phyloP scores from a whole-genome alignment of 2,113 vertebrate species.

The Periophthalmus modestus region DNA sequence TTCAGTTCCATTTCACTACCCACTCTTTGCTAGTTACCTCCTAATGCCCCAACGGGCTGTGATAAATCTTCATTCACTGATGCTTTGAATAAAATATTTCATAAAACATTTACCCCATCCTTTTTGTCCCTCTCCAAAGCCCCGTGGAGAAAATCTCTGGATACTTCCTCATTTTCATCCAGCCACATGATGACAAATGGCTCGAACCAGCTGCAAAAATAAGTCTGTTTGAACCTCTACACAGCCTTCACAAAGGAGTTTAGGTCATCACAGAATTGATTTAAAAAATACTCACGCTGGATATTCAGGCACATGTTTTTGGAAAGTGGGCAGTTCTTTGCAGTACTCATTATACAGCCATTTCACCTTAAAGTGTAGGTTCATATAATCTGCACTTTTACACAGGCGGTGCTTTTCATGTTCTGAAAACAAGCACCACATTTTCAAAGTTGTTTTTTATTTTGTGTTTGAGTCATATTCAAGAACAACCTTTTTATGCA shows the following conservation, averaged over 20 bases:
- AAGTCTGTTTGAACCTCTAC: slow-evolving; percentile 10
- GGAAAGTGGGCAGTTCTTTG: slow-evolving; percentile 89
- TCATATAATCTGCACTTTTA: slow-evolving; percentile 99
- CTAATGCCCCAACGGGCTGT: not conserved
- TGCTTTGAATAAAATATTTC: not conserved
- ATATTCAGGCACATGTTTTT: slow-evolving; percentile 92
- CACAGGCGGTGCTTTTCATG: slow-evolving; percentile 93
- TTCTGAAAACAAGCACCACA: slow-evolving; percentile 69
- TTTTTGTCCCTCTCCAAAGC: slow-evolving; percentile 95
- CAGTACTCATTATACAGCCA: slow-evolving; percentile 98
- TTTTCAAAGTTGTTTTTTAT: not conserved
- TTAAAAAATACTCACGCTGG: slow-evolving; percentile 83
- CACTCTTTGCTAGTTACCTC: not conserved
- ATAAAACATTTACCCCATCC: slow-evolving; percentile 84
- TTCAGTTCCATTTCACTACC: not conserved
- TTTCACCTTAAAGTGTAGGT: slow-evolving; percentile 99
- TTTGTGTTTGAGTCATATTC: not conserved
- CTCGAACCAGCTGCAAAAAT: slow-evolving; percentile 90
- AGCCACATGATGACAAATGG: slow-evolving; percentile 97
- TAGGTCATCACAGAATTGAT: not conserved
- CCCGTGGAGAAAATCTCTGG: slow-evolving; percentile 92
- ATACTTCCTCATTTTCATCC: slow-evolving; percentile 98
- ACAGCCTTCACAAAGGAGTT: not conserved
- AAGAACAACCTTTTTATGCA: slow-evolving; percentile 18
- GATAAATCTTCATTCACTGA: not conserved